Evolutionary conservation across 1,140 invertebrate species (phyloP), one percentile per base, ranked within the genome.

Genomic region (Pseudomyrmex cubaensis): DNA sequence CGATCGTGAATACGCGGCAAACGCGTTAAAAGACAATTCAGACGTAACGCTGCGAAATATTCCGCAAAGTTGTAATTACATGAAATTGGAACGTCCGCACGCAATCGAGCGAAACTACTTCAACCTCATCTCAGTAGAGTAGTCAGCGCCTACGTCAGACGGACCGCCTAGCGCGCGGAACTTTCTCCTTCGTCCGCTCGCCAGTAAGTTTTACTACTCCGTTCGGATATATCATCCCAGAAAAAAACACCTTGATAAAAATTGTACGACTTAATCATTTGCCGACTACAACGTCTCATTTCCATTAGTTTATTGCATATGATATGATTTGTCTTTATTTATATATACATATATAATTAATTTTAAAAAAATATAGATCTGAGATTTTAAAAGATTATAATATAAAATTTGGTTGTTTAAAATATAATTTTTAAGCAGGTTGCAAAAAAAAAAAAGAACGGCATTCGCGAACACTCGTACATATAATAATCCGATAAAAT

Each of bases 71-170:
- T 44, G 48, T 52, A 77, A 77, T 67, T 67, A 67, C 63, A 54
- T 50, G 44, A 15, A 67, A 67, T 67, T 67, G 48, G 35, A 67
- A 22, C n/a, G 54, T 69, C 35, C 10, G 52, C 75, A 46, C 44
- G 64, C 64, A 70, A 59, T 59, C 15, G 76, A 52, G 52, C 64
- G 15, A 76, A 66, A 20, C 59, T 50, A 63, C 17, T 46, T 54
- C 20, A 57, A 56, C 35, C 15, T 20, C 13, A 54, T 17, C 44
- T 46, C 64, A 78, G 54, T 70, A 52, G 20, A 48, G 35, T 10
- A 77, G 62, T 10, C 35, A 15, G 20, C 76, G 63, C 22, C 48
- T 77, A 67, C 57, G 75, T 69, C 75, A 44, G 63, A 77, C 62
- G 20, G n/a, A 70, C 20, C 12, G 44, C 52, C 54, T 52, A 46